Conservation (phyloP, 2,113 vertebrate genomes). For the Cyprinodon variegatus region DNA sequence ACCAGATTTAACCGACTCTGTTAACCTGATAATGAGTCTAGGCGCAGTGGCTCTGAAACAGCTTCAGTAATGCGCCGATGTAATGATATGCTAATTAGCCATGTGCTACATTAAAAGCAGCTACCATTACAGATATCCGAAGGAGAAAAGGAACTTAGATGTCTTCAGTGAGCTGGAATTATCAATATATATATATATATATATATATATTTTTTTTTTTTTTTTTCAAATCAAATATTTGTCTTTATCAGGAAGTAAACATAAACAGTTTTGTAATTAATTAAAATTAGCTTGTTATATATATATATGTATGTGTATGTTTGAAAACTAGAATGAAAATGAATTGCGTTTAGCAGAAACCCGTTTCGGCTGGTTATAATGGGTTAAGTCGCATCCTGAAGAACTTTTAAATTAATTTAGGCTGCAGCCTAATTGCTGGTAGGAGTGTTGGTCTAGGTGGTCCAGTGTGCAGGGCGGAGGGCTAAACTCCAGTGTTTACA, state of each 20-base stretch:
- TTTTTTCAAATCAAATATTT: neutral
- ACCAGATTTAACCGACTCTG: neutral
- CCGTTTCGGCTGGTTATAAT: slow-evolving; percentile 2
- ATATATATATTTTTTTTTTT: neutral
- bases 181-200: neutral
- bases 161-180: neutral
- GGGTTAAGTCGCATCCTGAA: slow-evolving; percentile 9
- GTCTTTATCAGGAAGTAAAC: neutral
- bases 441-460: slow-evolving; percentile 53
- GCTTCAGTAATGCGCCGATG: neutral
- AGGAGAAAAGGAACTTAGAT: neutral
- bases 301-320: neutral
- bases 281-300: neutral
- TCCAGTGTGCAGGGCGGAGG: slow-evolving; percentile 58
- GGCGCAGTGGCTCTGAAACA: neutral
- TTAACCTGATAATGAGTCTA: neutral
- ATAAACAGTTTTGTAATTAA: neutral
- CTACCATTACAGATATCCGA: neutral
- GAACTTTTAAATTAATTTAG: slow-evolving; percentile 13
- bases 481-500: slow-evolving; percentile 71
- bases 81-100: slow-evolving; percentile 15
- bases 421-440: slow-evolving; percentile 28
- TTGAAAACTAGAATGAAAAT: neutral
- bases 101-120: slow-evolving; percentile 3
- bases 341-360: neutral